Percentiles rank a stretch among this genome's conserved stretches.
These are phyloP conservation scores for Chelon labrosus DNA, from an alignment of 2,797 vertebrate genomes.

Conservation along the genomic window DNA sequence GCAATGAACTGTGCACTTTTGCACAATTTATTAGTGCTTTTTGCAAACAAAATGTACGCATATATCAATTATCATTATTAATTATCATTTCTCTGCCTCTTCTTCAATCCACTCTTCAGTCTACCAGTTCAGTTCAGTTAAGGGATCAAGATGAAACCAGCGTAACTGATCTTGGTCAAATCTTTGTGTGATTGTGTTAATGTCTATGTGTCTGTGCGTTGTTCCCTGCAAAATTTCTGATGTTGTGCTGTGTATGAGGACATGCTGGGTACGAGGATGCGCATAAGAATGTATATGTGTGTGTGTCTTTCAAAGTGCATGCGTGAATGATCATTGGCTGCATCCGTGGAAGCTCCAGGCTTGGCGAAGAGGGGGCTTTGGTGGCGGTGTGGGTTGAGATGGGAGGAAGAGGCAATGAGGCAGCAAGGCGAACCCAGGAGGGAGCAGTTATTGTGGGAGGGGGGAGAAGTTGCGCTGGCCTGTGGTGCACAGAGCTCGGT, in stretches of 20 bases:
- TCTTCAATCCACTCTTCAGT: not conserved
- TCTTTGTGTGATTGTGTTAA: constrained; percentile 28
- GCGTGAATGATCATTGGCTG: constrained; percentile 57
- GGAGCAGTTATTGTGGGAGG: constrained; percentile 41
- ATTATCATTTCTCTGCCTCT: not conserved
- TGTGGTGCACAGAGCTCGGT: constrained; percentile 35
- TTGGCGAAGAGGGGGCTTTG: not conserved
- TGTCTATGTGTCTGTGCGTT: not conserved
- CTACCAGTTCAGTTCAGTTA: not conserved
- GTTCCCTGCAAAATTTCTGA: constrained; percentile 33
- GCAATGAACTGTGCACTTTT: too few species aligned
- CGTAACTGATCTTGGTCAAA: constrained; percentile 46
- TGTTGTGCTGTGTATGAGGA: constrained; percentile 8
- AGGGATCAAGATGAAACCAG: constrained; percentile 31
- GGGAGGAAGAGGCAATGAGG: constrained; percentile 34
- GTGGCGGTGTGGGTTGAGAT: not conserved
- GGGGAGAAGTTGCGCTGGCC: constrained; percentile 17
- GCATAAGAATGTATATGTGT: not conserved
- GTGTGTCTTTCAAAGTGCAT: not conserved
- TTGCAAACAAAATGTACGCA: too few species aligned
- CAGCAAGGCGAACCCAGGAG: constrained; percentile 41
- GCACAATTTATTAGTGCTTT: too few species aligned
- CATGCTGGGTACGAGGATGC: constrained; percentile 5
- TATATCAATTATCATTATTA: not conserved
- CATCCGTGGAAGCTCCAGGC: constrained; percentile 39